Percentiles rank a stretch among this genome's conserved stretches.
These are phyloP conservation scores for Stomorhina lunata DNA, from an alignment of 2,888 invertebrate species.

Conservation along the genomic window DNA sequence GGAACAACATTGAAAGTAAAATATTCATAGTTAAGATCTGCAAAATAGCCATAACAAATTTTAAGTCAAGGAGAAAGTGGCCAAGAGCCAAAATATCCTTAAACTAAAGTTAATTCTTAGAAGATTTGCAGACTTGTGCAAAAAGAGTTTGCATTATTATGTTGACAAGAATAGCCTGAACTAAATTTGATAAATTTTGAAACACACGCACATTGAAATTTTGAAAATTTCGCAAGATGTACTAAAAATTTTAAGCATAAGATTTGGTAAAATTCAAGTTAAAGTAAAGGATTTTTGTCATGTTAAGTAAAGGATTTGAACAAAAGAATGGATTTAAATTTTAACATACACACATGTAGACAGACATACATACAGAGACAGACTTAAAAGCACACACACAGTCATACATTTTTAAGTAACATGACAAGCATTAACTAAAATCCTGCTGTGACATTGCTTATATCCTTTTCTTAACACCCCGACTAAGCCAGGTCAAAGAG, in stretches of 20 bases:
- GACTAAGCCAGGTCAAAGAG: not conserved
- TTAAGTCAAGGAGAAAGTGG: not conserved
- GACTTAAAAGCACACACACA: not conserved
- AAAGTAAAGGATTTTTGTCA: slow-evolving; percentile 50
- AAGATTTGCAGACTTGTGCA: slow-evolving; percentile 10
- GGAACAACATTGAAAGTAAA: slow-evolving; percentile 5
- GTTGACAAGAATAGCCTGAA: not conserved
- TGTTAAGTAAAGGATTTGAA: slow-evolving; percentile 51
- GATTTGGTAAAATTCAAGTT: slow-evolving; percentile 29
- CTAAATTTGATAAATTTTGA: not conserved
- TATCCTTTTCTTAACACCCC: not conserved
- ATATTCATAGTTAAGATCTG: not conserved
- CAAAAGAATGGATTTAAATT: slow-evolving; percentile 33
- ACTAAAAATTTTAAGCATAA: not conserved
- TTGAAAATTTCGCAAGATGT: slow-evolving; percentile 22
- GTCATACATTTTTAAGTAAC: not conserved
- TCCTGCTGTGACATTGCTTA: slow-evolving; percentile 29
- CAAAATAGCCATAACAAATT: not conserved
- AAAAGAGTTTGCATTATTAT: not conserved
- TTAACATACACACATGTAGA: not conserved
- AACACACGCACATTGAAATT: not conserved
- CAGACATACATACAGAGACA: not conserved
- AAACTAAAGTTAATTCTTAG: slow-evolving; percentile 46
- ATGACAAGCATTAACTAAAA: not conserved
- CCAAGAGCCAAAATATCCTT: not conserved